Evolutionary conservation across 2,797 vertebrate species (phyloP).

Genomic region (Rhynchotus rufescens): DNA sequence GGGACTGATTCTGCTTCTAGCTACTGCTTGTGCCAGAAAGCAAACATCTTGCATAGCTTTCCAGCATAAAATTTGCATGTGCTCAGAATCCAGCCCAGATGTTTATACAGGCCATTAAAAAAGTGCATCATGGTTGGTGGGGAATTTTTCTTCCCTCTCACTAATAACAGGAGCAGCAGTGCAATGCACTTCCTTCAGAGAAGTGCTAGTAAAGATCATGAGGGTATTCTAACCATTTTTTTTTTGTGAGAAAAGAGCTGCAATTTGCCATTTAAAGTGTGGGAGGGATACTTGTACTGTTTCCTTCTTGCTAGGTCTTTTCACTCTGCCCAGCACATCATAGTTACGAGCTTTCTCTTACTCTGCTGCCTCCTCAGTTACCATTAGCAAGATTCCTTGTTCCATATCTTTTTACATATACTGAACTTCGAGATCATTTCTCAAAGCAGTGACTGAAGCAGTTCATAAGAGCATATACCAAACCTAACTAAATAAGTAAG

Average conservation of each 20-base stretch:
- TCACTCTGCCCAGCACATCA: neutral
- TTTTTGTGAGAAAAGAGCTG: neutral
- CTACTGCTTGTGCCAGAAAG: neutral
- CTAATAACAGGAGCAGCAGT: neutral
- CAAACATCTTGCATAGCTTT: neutral
- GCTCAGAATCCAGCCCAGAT: neutral
- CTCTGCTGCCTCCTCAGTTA: neutral
- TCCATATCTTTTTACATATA: neutral
- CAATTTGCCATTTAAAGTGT: neutral
- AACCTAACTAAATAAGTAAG: neutral
- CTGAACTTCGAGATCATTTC: neutral
- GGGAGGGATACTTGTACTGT: neutral
- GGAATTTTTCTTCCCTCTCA: neutral
- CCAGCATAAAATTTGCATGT: constrained; percentile 27
- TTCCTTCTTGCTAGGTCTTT: neutral
- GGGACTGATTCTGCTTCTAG: constrained; percentile 17
- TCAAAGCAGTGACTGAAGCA: neutral
- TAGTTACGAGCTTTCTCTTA: neutral
- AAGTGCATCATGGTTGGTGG: neutral
- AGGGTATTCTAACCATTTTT: neutral
- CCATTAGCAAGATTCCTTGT: neutral
- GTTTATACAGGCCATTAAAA: neutral
- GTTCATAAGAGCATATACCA: neutral
- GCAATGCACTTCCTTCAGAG: neutral
- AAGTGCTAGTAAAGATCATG: neutral